Base-by-base conservation (phyloP, 2,888 invertebrate genomes). In the Nemotelus nigrinus region DNA sequence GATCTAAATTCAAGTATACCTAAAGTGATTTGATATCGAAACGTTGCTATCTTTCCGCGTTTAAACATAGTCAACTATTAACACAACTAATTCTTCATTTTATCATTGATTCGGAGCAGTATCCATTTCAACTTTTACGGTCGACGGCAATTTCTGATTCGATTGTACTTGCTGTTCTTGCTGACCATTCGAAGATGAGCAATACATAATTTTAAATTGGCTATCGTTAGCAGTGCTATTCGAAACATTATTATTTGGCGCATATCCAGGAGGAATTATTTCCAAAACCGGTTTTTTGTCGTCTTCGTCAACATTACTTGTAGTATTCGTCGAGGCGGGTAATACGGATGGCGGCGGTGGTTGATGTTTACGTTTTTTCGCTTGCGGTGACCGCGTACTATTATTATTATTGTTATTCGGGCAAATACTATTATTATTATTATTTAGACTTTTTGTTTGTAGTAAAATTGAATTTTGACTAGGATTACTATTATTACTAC, bases 331-430 rank as follows among this genome's bases (percentile, higher is more conserved):
- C 39, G 50, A 50, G 8, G 5, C 50, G 8, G 1, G 8, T 4
- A 57, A 10, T 8, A 10, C 10, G 53, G 53, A 7, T 10, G 53
- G 10, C 6, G 8, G 8, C 43, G 39, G 63, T 7, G 39, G 50
- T 53, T 70, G 70, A 10, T 78, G 76, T 76, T 79, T 78, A 47
- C 79, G 79, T 68, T 78, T 77, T 58, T 78, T 77, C 2, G 63
- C 0, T 43, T 25, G 25, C 25, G 25, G 25, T 25, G 25, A 25
- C 41, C 25, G 8, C 50, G 3, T 50, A 39, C 25, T 50, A 50
- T 50, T 68, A 50, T 63, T 77, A 50, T 53, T 72, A 44, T 74
- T 74, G 67, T 67, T 72, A 74, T 60, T 78, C 41, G 74, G 74
- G 55, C 68, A 65, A 57, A 57, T 64, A 25, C 25, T 25, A 53